These are phyloP conservation scores for Misgurnus anguillicaudatus DNA, from an alignment of 2,113 vertebrate species.

Conservation along the genomic window DNA sequence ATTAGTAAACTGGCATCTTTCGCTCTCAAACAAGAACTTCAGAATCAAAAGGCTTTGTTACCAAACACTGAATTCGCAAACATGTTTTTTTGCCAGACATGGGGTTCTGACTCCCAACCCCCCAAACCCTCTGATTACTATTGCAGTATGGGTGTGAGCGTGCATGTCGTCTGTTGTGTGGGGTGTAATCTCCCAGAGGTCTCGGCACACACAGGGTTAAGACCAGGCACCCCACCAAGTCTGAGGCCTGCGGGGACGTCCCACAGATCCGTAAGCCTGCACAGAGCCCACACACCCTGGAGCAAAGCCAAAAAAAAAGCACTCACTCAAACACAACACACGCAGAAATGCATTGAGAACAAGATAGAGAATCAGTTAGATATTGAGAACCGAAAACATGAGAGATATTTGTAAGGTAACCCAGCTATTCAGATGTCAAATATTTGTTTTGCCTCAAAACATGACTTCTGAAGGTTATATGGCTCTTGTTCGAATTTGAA, in stretches of 20 bases:
- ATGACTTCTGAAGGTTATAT: background rate
- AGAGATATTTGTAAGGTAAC: background rate
- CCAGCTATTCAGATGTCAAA: background rate
- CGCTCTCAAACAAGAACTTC: background rate
- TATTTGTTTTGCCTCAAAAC: background rate
- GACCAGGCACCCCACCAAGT: slow-evolving; percentile 73
- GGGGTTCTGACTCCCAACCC: background rate
- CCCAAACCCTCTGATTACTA: slow-evolving; percentile 15
- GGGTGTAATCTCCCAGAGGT: slow-evolving; percentile 73
- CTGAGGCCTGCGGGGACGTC: slow-evolving; percentile 69
- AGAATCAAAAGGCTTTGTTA: background rate
- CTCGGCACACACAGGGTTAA: slow-evolving; percentile 72
- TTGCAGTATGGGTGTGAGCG: slow-evolving; percentile 36
- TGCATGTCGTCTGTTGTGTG: slow-evolving; percentile 66
- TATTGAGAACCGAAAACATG: background rate
- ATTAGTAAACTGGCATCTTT: background rate
- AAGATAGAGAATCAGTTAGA: slow-evolving; percentile 13
- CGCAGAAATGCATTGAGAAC: slow-evolving; percentile 11
- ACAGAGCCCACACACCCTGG: slow-evolving; percentile 45
- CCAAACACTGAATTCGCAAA: slow-evolving; percentile 13
- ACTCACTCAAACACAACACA: slow-evolving; percentile 3
- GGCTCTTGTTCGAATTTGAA: background rate
- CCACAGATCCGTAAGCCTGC: slow-evolving; percentile 69
- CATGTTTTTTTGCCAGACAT: slow-evolving; percentile 36
- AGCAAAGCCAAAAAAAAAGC: slow-evolving; percentile 45